These are phyloP conservation scores for Sycophaga agraensis DNA, from an alignment of 1,140 invertebrate species.

Conservation along the genomic window DNA sequence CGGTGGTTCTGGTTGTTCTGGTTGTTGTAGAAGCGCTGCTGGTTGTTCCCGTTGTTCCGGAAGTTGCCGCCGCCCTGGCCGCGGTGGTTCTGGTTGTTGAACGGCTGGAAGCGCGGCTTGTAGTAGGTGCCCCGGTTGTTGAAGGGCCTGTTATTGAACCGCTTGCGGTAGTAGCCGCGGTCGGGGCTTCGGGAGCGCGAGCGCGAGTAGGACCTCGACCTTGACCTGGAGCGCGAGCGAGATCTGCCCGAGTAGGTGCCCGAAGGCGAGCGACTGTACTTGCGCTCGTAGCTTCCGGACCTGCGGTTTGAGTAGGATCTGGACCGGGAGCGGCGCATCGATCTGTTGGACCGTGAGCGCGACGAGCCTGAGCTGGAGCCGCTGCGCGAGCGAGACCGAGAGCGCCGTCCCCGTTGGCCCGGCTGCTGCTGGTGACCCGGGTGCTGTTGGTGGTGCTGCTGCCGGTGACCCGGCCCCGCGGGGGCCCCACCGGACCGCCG, in stretches of 20 bases:
- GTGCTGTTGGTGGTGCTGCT: conserved; percentile 28
- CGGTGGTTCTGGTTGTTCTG: conserved; percentile 44
- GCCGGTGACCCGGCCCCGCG: background rate
- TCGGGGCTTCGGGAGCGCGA: conserved; percentile 66
- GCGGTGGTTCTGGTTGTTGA: conserved; percentile 55
- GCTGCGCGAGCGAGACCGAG: conserved; percentile 60
- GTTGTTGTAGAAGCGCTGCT: conserved; percentile 54
- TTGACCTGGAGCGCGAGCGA: conserved; percentile 60
- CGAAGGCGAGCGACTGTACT: conserved; percentile 59
- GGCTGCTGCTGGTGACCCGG: conserved; percentile 35
- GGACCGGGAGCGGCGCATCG: conserved; percentile 57
- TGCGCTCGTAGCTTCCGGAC: conserved; percentile 61
- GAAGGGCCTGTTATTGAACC: conserved; percentile 54
- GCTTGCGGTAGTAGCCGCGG: conserved; percentile 56
- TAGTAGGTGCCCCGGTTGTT: conserved; percentile 76
- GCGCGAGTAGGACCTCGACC: conserved; percentile 60
- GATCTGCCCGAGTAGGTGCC: conserved; percentile 54
- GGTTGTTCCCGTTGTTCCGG: conserved; percentile 53
- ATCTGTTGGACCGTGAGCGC: conserved; percentile 57
- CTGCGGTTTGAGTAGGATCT: conserved; percentile 52
- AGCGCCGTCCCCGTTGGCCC: conserved; percentile 43
- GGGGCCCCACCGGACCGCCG: conserved; percentile 26
- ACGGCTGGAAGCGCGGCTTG: conserved; percentile 69
- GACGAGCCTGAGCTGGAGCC: conserved; percentile 58
- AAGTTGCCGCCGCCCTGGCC: conserved; percentile 44